Evolutionary conservation across 1,140 invertebrate species (phyloP), one percentile per base, ranked within the genome.

Genomic region (Hermatobates lingyangjiaoensis): DNA sequence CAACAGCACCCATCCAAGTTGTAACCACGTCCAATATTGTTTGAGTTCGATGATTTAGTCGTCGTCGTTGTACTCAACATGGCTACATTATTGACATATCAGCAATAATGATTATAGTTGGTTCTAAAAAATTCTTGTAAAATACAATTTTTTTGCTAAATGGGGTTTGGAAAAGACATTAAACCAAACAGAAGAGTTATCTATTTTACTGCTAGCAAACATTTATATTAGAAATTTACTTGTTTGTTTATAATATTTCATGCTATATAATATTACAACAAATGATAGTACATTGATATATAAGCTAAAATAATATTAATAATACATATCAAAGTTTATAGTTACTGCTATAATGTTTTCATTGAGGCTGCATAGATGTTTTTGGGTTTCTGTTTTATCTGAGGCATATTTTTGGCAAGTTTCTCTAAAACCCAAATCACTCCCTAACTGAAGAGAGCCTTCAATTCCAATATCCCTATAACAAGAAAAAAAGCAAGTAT

Each of bases 361-460:
- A 38, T 70, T 71, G 18, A 70, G 62, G 51, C 69, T 62, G 58
- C 74, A 77, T 3, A 77, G 58, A 53, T 74, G 67, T 56, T 72
- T 74, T 60, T 77, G 75, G 52, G 68, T 64, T 39, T 74, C 71
- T 2, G 68, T 68, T 24, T 76, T 62, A 50, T 68, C n/a, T n/a
- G n/a, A 76, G 40, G 71, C 69, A 45, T 75, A 59, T 50, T 70
- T 68, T 42, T 72, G 68, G 50, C 75, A 77, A 57, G 67, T 68
- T 53, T 76, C 73, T 61, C 71, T 72, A 27, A 56, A 50, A 27
- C 42, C 54, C 12, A 24, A 21, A 39, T 1, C 34, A 23, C 23
- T 50, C 48, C 23, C 23, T 25, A 18, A 27, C 48, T 50, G 15
- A 26, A 27, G 20, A 7, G 7, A n/a, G 5, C 34, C 24, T 25